These are phyloP conservation scores for Daktulosphaira vitifoliae DNA, from an alignment of 1,140 invertebrate genomes.

Conservation along the genomic window DNA sequence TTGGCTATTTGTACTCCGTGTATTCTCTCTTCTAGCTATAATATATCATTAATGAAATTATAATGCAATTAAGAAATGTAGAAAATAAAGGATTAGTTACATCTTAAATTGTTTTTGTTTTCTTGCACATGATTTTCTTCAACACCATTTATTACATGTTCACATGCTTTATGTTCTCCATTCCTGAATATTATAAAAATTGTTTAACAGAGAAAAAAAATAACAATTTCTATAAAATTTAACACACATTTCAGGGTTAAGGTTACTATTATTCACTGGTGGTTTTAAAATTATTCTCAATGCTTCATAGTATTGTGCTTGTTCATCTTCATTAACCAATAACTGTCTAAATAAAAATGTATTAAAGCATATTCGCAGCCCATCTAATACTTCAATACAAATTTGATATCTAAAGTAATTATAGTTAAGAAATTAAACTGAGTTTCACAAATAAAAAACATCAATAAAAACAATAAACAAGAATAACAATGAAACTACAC, in stretches of 20 bases:
- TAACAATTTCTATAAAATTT: neutral
- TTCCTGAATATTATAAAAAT: constrained; percentile 10
- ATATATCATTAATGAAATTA: constrained; percentile 6
- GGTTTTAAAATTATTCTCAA: neutral
- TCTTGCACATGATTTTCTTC: neutral
- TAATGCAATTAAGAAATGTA: neutral
- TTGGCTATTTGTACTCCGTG: neutral
- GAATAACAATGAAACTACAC: neutral
- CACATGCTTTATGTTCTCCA: neutral
- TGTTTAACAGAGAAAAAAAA: neutral
- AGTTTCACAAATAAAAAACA: no score
- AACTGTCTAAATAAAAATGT: neutral
- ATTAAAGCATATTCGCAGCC: constrained; percentile 15
- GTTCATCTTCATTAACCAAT: neutral
- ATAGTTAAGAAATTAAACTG: no score
- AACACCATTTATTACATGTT: neutral
- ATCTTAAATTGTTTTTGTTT: constrained; percentile 3
- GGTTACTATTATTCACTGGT: neutral
- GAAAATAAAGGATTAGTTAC: constrained; percentile 5
- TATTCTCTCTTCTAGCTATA: neutral
- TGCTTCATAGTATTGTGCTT: constrained; percentile 23
- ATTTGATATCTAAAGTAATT: constrained; percentile 2
- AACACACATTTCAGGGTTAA: neutral
- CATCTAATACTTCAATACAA: constrained; percentile 22
- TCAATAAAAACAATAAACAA: neutral